A percentile compares a stretch with the other conserved stretches of the same genome.
These are phyloP conservation scores for Ptyas mucosa DNA, from an alignment of 2,113 vertebrate genomes.

Conservation along the genomic window DNA sequence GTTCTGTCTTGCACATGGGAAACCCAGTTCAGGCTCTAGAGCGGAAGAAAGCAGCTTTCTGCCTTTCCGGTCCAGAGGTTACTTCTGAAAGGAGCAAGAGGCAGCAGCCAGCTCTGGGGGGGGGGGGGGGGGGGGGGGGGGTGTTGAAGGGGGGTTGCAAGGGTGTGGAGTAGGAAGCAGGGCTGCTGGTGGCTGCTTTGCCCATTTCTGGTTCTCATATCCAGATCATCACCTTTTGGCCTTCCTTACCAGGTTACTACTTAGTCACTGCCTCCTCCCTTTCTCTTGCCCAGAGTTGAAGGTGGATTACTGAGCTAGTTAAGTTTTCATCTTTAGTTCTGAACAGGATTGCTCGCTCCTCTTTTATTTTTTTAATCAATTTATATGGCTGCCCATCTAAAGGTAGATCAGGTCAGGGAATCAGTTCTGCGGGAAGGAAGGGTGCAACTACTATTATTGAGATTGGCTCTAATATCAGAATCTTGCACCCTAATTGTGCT, in stretches of 20 bases:
- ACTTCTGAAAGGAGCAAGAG: neutral
- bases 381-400: neutral
- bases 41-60: neutral
- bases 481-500: neutral
- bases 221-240: neutral
- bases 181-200: neutral
- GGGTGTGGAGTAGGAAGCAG: neutral
- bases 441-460: neutral
- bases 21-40: neutral
- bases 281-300: neutral
- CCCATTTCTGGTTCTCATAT: neutral
- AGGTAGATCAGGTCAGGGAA: neutral
- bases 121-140: too few relatives aligned
- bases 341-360: neutral
- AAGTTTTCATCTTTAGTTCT: neutral
- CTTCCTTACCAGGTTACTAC: neutral
- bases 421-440: neutral
- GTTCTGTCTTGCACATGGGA: neutral
- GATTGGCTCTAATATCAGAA: neutral
- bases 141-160: neutral
- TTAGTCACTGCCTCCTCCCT: neutral
- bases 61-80: neutral
- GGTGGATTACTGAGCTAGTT: neutral
- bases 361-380: neutral
- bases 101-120: neutral